Conservation (phyloP, 2,797 vertebrate genomes). For the Macrochelys suwanniensis region DNA sequence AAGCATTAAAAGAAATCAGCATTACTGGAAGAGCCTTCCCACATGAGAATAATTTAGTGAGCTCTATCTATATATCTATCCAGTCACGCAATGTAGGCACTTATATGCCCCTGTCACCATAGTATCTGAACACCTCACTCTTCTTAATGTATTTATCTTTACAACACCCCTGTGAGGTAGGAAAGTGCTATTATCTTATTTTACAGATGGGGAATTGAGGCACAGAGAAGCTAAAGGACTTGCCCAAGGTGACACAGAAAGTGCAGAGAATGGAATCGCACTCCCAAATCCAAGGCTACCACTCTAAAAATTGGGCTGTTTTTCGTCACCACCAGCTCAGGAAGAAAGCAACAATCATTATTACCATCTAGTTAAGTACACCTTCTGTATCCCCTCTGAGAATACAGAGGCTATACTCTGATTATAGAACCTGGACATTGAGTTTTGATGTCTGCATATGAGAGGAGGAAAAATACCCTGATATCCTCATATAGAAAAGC, state of each 20-base stretch:
- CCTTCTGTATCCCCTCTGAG: not conserved
- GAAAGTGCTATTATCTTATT: not conserved
- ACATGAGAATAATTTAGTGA: slow-evolving; percentile 1
- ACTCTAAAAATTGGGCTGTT: not conserved
- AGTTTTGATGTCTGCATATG: not conserved
- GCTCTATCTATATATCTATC: not conserved
- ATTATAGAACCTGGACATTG: not conserved
- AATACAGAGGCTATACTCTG: not conserved
- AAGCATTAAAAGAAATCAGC: slow-evolving; percentile 54
- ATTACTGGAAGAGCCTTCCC: slow-evolving; percentile 1
- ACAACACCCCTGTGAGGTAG: not conserved
- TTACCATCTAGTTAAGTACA: not conserved
- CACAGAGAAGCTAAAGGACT: not conserved
- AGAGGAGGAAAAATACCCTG: not conserved
- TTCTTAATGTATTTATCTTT: not conserved
- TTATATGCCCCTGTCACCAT: not conserved
- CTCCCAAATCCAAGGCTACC: not conserved
- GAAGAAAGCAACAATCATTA: not conserved
- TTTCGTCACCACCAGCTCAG: not conserved
- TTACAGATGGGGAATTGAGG: slow-evolving; percentile 12
- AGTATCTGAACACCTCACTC: not conserved
- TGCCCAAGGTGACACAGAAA: not conserved
- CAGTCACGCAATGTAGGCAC: not conserved
- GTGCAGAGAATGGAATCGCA: not conserved
- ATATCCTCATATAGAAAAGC: not conserved